Conservation (phyloP, 2,888 invertebrate genomes). For the Chydorus sphaericus region DNA sequence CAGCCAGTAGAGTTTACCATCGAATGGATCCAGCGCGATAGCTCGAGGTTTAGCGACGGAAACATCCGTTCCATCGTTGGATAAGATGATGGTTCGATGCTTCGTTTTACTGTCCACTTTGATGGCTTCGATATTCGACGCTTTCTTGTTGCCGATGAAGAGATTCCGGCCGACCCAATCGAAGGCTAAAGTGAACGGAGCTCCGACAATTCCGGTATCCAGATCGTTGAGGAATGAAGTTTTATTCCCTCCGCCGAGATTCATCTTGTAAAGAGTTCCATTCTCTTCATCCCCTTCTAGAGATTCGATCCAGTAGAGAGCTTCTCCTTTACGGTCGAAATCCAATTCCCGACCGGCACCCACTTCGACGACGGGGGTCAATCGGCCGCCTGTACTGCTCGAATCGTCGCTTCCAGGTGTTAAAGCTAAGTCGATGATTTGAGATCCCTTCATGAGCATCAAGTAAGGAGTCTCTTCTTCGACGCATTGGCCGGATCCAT, state of each 20-base stretch:
- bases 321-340: constrained; percentile 72
- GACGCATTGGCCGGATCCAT: constrained; percentile 45
- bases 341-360: constrained; percentile 78
- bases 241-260: constrained; percentile 69
- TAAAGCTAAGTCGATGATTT: constrained; percentile 69
- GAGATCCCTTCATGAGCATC: constrained; percentile 76
- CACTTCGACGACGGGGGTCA: constrained; percentile 76
- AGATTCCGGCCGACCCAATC: constrained; percentile 95
- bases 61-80: constrained; percentile 64
- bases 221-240: constrained; percentile 56
- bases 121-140: constrained; percentile 80
- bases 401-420: constrained; percentile 39
- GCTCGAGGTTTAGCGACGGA: constrained; percentile 79
- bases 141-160: constrained; percentile 75
- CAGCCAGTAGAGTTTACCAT: constrained; percentile 81
- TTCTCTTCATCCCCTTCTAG: constrained; percentile 43
- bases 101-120: constrained; percentile 69
- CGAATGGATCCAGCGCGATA: constrained; percentile 79
- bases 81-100: constrained; percentile 68
- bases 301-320: constrained; percentile 73
- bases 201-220: constrained; percentile 74
- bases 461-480: constrained; percentile 80
- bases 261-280: constrained; percentile 66
- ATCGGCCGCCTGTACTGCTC: constrained; percentile 57
- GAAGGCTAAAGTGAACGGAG: constrained; percentile 79